Conservation (phyloP, 2,797 vertebrate species). For the Urocyon cinereoargenteus region DNA sequence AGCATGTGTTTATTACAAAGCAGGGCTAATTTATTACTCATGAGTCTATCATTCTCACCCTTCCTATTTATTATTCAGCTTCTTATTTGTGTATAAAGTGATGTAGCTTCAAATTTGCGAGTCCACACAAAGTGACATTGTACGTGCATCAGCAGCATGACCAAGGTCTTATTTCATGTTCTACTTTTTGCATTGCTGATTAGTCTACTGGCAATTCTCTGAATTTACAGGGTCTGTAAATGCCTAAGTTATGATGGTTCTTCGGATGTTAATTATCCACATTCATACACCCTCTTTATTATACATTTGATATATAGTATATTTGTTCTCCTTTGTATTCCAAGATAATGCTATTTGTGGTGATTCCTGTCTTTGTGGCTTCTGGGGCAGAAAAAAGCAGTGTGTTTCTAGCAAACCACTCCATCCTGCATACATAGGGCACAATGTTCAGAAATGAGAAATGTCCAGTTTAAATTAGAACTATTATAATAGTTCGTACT, state of each 20-base stretch:
- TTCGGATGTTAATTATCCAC: conserved; percentile 69
- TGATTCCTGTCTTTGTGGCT: not conserved
- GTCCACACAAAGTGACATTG: conserved; percentile 67
- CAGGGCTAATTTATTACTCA: conserved; percentile 57
- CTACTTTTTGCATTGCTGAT: conserved; percentile 47
- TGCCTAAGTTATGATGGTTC: conserved; percentile 61
- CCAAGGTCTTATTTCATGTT: conserved; percentile 51
- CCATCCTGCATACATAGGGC: not conserved
- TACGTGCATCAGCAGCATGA: not conserved
- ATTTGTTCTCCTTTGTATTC: conserved; percentile 38
- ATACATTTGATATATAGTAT: not conserved
- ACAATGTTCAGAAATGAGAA: not conserved
- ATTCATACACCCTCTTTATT: conserved; percentile 58
- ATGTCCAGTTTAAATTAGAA: not conserved
- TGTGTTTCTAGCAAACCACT: too few species aligned
- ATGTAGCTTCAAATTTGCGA: conserved; percentile 58
- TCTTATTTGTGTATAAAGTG: conserved; percentile 58
- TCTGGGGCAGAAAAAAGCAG: not conserved
- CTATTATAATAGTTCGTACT: not conserved
- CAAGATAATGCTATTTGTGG: not conserved
- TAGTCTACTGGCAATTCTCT: conserved; percentile 29
- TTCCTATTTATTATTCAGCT: conserved; percentile 70
- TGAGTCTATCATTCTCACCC: conserved; percentile 45
- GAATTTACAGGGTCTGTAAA: conserved; percentile 59
- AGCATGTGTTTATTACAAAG: conserved; percentile 57